These are phyloP conservation scores for Rotaria macrura DNA, from an alignment of 2,888 invertebrate species.

Conservation along the genomic window DNA sequence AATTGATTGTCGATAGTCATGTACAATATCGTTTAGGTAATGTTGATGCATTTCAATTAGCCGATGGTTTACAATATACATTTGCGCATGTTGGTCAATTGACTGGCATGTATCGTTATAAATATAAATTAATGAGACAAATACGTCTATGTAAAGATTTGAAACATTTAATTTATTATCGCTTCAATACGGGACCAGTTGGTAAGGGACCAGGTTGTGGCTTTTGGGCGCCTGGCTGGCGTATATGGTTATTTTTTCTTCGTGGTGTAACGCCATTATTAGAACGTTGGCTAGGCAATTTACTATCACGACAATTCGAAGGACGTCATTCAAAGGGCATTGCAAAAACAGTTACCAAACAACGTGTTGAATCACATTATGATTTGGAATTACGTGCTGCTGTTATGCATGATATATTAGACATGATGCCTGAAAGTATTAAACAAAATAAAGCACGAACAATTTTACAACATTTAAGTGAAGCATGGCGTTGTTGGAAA, in stretches of 20 bases:
- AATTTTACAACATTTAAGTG: conserved; percentile 92
- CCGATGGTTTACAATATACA: conserved; percentile 95
- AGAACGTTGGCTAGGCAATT: conserved; percentile 88
- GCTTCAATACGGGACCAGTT: conserved; percentile 94
- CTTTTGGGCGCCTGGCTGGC: conserved; percentile 94
- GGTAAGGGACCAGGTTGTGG: conserved; percentile 98
- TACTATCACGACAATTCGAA: conserved; percentile 94
- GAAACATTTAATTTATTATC: conserved; percentile 95
- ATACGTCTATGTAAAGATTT: conserved; percentile 99
- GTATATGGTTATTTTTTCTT: conserved; percentile 99
- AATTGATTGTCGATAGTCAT: conserved; percentile 94
- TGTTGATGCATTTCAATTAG: conserved; percentile 79
- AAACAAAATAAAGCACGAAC: conserved; percentile 99
- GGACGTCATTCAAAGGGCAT: conserved; percentile 98
- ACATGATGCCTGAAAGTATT: conserved; percentile 99
- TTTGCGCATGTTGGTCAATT: conserved; percentile 98
- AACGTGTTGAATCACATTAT: conserved; percentile 96
- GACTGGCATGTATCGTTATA: conserved; percentile 97
- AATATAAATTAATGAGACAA: conserved; percentile 91
- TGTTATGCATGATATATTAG: conserved; percentile 86
- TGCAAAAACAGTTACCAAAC: conserved; percentile 90
- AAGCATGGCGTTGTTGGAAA: conserved; percentile 99
- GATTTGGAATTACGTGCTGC: conserved; percentile 94
- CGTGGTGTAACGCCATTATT: conserved; percentile 91
- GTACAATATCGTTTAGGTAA: conserved; percentile 98